These are phyloP conservation scores for Hetaerina titia DNA, from an alignment of 2,888 invertebrate genomes.

Conservation along the genomic window DNA sequence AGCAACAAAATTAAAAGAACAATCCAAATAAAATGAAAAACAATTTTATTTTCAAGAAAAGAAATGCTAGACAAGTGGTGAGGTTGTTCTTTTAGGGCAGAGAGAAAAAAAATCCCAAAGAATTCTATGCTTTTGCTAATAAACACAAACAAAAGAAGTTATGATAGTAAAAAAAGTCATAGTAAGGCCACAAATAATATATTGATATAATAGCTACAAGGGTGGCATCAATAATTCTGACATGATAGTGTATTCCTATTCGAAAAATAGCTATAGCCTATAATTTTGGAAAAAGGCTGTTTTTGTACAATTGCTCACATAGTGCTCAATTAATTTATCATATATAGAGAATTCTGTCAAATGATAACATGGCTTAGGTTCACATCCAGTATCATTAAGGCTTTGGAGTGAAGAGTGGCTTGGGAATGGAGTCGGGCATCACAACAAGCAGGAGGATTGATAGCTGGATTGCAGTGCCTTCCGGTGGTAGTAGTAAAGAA, in stretches of 20 bases:
- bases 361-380: neutral
- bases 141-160: neutral
- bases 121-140: neutral
- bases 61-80: conserved; percentile 35
- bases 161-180: neutral
- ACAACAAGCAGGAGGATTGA: no score
- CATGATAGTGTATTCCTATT: neutral
- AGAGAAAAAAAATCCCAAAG: neutral
- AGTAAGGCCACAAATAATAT: neutral
- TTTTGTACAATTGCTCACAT: neutral
- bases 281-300: conserved; percentile 4
- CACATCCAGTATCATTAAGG: neutral
- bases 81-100: conserved; percentile 13
- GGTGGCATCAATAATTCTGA: neutral
- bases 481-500: no score
- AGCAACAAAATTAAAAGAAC: neutral
- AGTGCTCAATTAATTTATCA: neutral
- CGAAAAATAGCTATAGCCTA: neutral
- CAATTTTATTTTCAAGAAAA: conserved; percentile 31
- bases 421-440: neutral
- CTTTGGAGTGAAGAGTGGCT: neutral
- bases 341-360: neutral
- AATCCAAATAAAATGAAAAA: conserved; percentile 12
- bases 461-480: no score
- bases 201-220: neutral